These are phyloP conservation scores for Syngnathus rostellatus DNA, from an alignment of 2,797 vertebrate genomes.

Conservation along the genomic window DNA sequence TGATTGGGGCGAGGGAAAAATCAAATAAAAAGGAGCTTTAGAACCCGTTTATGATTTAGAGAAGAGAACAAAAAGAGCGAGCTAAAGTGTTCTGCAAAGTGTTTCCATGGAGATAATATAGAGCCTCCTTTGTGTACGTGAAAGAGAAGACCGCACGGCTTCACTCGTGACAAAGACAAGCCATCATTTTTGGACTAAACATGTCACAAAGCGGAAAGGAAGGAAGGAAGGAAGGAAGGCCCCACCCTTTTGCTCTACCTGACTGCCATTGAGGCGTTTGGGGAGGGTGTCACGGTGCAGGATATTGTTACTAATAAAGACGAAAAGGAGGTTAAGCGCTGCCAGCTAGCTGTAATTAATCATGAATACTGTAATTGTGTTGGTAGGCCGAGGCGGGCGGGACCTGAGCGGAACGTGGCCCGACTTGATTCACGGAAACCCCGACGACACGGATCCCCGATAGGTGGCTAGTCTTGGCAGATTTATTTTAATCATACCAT, in stretches of 20 bases:
- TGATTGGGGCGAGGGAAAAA: not conserved
- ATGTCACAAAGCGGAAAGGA: conserved; percentile 56
- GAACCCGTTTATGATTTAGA: not conserved
- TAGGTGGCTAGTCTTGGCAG: not conserved
- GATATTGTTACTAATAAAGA: conserved; percentile 68
- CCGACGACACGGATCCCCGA: not conserved
- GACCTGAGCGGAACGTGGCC: conserved; percentile 60
- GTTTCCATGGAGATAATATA: conserved; percentile 44
- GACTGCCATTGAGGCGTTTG: conserved; percentile 53
- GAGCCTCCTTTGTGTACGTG: conserved; percentile 59
- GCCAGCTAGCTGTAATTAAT: conserved; percentile 66
- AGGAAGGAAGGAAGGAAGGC: conserved; percentile 20
- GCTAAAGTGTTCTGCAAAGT: conserved; percentile 9
- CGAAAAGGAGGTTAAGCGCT: conserved; percentile 68
- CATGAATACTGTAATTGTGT: conserved; percentile 59
- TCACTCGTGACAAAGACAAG: conserved; percentile 71
- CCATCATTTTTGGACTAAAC: conserved; percentile 62
- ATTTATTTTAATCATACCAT: too few species aligned
- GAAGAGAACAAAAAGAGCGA: not conserved
- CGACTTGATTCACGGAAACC: not conserved
- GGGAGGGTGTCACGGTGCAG: conserved; percentile 49
- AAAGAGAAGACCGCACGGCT: conserved; percentile 59
- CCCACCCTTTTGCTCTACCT: conserved; percentile 71
- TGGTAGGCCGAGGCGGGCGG: conserved; percentile 61
- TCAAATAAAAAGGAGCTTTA: too few species aligned